These are phyloP conservation scores for Paralvinella palmiformis DNA, from an alignment of 1,140 invertebrate genomes.

Conservation along the genomic window DNA sequence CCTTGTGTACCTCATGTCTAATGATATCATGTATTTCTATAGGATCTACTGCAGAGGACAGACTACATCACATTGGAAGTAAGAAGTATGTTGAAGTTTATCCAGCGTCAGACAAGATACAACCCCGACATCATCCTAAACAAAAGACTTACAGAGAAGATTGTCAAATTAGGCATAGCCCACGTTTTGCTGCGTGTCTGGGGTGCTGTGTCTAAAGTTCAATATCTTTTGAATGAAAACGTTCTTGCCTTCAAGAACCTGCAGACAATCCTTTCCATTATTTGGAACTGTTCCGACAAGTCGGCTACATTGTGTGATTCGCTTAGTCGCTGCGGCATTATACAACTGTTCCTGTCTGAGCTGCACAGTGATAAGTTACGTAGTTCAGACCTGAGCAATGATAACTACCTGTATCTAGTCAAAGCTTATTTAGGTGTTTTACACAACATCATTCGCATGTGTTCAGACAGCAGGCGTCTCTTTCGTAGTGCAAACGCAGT, in stretches of 20 bases:
- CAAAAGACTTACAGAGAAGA: slow-evolving; percentile 13
- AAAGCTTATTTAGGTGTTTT: slow-evolving; percentile 30
- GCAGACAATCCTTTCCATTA: slow-evolving; percentile 17
- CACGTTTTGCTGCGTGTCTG: slow-evolving; percentile 17
- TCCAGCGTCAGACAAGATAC: slow-evolving; percentile 19
- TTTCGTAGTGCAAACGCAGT: slow-evolving; percentile 22
- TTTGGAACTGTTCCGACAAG: slow-evolving; percentile 22
- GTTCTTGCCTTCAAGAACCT: slow-evolving; percentile 13
- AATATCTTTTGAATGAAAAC: slow-evolving; percentile 16
- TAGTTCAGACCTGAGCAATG: slow-evolving; percentile 10
- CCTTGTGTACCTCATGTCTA: too few relatives aligned
- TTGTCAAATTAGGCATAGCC: slow-evolving; percentile 18
- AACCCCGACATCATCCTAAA: slow-evolving; percentile 15
- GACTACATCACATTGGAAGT: slow-evolving; percentile 11
- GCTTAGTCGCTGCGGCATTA: slow-evolving; percentile 7
- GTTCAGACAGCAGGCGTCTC: slow-evolving; percentile 20
- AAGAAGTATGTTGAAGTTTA: slow-evolving; percentile 11
- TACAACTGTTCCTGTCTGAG: slow-evolving; percentile 14
- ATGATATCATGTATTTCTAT: too few relatives aligned
- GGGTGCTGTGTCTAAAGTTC: slow-evolving; percentile 11
- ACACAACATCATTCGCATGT: slow-evolving; percentile 28
- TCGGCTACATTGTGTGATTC: slow-evolving; percentile 14
- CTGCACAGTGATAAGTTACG: neutral
- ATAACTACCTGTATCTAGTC: slow-evolving; percentile 25
- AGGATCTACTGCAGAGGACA: too few relatives aligned